Evolutionary conservation across 2,113 vertebrate species (phyloP), one percentile per base, ranked within the genome.

Genomic region (Morone chrysops): DNA sequence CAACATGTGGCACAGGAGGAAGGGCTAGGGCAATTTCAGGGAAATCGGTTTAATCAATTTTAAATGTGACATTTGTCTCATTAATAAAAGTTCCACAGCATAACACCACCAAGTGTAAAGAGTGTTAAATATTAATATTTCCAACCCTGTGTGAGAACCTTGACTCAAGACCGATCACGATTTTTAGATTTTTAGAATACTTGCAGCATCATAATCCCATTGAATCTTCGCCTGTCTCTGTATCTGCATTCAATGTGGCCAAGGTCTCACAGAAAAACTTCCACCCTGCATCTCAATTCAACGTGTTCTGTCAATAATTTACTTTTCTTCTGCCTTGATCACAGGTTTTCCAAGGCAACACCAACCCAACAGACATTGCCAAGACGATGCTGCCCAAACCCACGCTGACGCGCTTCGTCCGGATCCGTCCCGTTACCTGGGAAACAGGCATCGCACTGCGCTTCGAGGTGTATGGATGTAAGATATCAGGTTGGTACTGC

Each of bases 391-490:
- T 99, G 87, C 96, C 97, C 82, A 99, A 97, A 86, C 96, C 96
- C 80, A 96, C 97, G 38, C 94, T 99, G 85, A 97, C 98, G 0
- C 96, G 98, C 6, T 99, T 96, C 90, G 65, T 99, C 78, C 95
- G 97, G 71, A 95, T 99, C 80, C 97, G 96, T 85, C 98, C 98
- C 0, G 53, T 95, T 85, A 93, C 92, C 83, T 99, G 98, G 98
- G 97, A 99, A 93, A 97, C 95, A 2, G 98, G 98, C 73, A 97
- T 99, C 51, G 98, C 98, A 0, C 87, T 99, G 93, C 97, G 98
- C 84, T 98, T 99, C 78, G 98, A 99, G 94, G 95, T 99, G 50
- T 99, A 99, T 51, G 98, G 98, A 81, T 99, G 98, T 90, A 99
- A 97, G 92, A 97, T 99, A 92, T 97, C 98, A 95, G 98, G 98